These are phyloP conservation scores for Drosophila bipectinata DNA, from an alignment of 1,140 invertebrate genomes.

Conservation along the genomic window DNA sequence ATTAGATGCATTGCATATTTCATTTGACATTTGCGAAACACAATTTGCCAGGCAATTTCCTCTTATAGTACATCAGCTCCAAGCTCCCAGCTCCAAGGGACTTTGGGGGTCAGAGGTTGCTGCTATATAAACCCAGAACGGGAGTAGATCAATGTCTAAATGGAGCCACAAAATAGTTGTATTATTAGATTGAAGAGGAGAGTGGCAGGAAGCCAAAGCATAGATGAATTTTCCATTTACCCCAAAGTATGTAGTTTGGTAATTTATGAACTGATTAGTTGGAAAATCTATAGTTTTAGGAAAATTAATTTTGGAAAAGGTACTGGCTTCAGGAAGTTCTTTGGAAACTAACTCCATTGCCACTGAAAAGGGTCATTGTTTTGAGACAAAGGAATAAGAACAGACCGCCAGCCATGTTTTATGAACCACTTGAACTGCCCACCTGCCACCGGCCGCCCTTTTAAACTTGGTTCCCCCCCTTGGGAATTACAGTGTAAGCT, in stretches of 20 bases:
- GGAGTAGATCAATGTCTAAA: slow-evolving; percentile 11
- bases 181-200: slow-evolving; percentile 60
- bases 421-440: slow-evolving; percentile 11
- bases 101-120: not conserved
- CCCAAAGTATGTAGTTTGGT: not conserved
- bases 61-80: not conserved
- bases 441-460: not conserved
- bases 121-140: not conserved
- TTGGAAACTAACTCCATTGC: not conserved
- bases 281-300: not conserved
- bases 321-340: not conserved
- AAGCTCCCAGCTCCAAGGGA: slow-evolving; percentile 20
- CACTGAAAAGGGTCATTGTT: slow-evolving; percentile 23
- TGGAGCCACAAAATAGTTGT: slow-evolving; percentile 59
- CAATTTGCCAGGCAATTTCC: slow-evolving; percentile 60
- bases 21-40: slow-evolving; percentile 79
- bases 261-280: not conserved
- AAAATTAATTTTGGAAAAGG: too few species aligned
- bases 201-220: slow-evolving; percentile 2
- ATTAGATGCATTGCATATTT: slow-evolving; percentile 79
- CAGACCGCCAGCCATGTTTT: slow-evolving; percentile 7
- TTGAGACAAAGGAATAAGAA: slow-evolving; percentile 1
- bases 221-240: not conserved
- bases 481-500: slow-evolving; percentile 35
- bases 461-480: slow-evolving; percentile 2